Base-by-base conservation (phyloP, 2,888 invertebrate genomes). In the Daptonema setosum region DNA sequence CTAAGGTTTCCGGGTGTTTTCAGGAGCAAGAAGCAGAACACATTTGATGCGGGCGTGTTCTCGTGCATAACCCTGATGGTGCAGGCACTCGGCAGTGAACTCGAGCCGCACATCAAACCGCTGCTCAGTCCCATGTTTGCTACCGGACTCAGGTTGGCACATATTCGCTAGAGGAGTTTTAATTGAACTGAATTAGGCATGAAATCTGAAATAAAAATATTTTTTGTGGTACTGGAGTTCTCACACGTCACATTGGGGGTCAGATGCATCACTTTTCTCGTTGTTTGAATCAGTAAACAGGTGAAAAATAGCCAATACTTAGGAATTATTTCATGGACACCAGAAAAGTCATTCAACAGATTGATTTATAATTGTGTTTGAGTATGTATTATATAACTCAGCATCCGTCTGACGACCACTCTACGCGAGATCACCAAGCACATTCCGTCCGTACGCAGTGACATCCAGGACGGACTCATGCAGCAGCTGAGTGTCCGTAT, bases 61-160 rank as follows among this genome's bases (percentile, higher is more conserved):
- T 83, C 85, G 29, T 95, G 91, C 70, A 83, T 97, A 26, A 87
- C 88, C 29, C 77, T 93, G 62, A 73, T 97, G 8, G 86, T 86
- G 1, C 81, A 85, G 70, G 85, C 93, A 1, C 82, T 88, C 0
- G 79, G 81, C 8, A 74, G 76, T 62, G 86, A 87, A 63, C 54
- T 60, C 11, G 67, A 69, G 59, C 66, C 67, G 30, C 62, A 65
- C 30, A 82, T 91, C 2, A 80, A 80, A 58, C 84, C 85, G 58
- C 78, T 93, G 48, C 74, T 95, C 29, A 88, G 88, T 62, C 81
- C 84, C 52, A 88, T 97, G 85, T 80, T 93, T 68, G 82, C 84
- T 1, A 86, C 87, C 5, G 90, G 91, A 0, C 76, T 95, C n/a
- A 72, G 71, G 72, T 72, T 57, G 28, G 20, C 29, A 41, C 20